phyloP scores from a whole-genome alignment of 2,797 vertebrate genomes.

The Craterocephalus amniculus region DNA sequence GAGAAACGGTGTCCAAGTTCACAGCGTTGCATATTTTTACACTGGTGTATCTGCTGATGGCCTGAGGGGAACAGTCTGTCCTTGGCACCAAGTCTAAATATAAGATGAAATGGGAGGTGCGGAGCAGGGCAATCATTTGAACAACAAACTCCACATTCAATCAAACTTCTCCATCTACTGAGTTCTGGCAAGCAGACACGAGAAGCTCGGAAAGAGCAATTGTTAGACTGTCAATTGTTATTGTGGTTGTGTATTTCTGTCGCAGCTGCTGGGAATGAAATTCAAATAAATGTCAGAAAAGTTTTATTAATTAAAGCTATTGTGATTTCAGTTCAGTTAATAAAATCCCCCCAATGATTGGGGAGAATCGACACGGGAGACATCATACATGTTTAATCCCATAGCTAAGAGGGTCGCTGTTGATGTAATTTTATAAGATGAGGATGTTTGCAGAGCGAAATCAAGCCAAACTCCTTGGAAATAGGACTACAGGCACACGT shows the following conservation, averaged over 20 bases:
- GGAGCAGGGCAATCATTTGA: slow-evolving; percentile 17
- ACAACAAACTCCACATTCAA: slow-evolving; percentile 13
- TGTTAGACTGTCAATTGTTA: neutral
- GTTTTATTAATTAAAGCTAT: neutral
- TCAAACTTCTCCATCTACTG: slow-evolving; percentile 30
- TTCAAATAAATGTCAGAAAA: neutral
- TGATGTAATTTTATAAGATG: slow-evolving; percentile 23
- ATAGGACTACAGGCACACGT: slow-evolving; percentile 6
- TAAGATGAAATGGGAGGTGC: slow-evolving; percentile 31
- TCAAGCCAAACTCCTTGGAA: slow-evolving; percentile 18
- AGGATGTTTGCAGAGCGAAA: slow-evolving; percentile 43
- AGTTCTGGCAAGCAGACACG: neutral
- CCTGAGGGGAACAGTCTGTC: slow-evolving; percentile 40
- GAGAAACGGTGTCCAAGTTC: slow-evolving; percentile 9
- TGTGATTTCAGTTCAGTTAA: slow-evolving; percentile 4
- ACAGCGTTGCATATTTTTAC: neutral
- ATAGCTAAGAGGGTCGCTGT: slow-evolving; percentile 14
- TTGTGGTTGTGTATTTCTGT: neutral
- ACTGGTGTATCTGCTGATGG: slow-evolving; percentile 15
- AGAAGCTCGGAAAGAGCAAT: neutral
- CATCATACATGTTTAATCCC: slow-evolving; percentile 7
- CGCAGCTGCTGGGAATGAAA: neutral
- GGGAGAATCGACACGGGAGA: slow-evolving; percentile 11
- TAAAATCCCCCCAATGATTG: neutral
- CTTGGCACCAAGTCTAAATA: slow-evolving; percentile 40